These are phyloP conservation scores for Heteropelma amictum DNA, from an alignment of 2,888 invertebrate species.

Conservation along the genomic window DNA sequence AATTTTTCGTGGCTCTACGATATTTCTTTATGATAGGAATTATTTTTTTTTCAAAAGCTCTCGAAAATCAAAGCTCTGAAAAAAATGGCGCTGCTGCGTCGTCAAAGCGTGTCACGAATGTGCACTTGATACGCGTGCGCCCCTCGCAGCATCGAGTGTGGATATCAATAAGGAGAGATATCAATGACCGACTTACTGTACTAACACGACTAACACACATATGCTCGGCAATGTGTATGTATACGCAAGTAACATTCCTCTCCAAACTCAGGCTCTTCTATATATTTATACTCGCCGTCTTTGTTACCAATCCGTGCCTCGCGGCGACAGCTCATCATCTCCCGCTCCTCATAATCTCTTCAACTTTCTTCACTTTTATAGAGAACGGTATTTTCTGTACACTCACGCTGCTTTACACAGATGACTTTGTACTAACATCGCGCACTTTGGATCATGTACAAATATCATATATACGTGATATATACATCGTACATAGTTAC, in stretches of 20 bases:
- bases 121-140: background rate
- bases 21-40: too few relatives aligned
- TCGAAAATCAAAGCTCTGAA: too few relatives aligned
- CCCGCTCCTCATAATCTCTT: constrained; percentile 6
- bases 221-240: background rate
- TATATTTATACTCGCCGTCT: too few relatives aligned
- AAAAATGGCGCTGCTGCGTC: too few relatives aligned
- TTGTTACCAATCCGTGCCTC: constrained; percentile 29
- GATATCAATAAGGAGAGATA: constrained; percentile 26
- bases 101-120: background rate
- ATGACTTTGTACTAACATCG: too few relatives aligned
- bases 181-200: constrained; percentile 36
- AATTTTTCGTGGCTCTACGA: too few relatives aligned
- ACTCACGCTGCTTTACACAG: too few relatives aligned
- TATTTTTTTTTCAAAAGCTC: too few relatives aligned
- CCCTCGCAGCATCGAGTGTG: constrained; percentile 6
- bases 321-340: constrained; percentile 42
- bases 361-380: background rate
- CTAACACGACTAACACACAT: background rate
- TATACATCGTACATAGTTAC: too few relatives aligned
- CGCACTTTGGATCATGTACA: too few relatives aligned
- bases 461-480: too few relatives aligned
- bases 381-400: background rate
- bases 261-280: background rate
- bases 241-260: background rate